These are phyloP conservation scores for Rhinogobio ventralis DNA, from an alignment of 2,797 vertebrate species.

Conservation along the genomic window DNA sequence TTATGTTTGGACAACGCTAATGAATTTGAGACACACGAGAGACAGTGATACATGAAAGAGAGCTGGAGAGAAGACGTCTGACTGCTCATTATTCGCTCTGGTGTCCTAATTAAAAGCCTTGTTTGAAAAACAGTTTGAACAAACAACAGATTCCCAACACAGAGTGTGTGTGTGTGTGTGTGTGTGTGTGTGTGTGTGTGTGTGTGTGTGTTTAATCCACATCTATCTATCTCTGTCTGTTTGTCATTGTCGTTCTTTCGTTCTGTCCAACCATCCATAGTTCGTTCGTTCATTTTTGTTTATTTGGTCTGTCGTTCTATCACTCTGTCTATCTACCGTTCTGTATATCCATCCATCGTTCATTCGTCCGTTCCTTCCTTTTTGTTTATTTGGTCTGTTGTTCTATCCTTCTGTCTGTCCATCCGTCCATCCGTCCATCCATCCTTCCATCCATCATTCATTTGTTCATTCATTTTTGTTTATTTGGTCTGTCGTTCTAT, in stretches of 20 bases:
- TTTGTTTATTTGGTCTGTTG: too few relatives aligned
- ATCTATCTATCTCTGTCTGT: background rate
- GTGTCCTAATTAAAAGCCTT: slow-evolving; percentile 71
- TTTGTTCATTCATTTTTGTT: too few relatives aligned
- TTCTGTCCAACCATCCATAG: background rate
- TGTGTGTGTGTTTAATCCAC: background rate
- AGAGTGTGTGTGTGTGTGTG: background rate
- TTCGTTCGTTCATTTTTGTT: too few relatives aligned
- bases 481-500: accelerated
- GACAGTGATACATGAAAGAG: background rate
- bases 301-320: accelerated
- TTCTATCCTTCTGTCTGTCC: too few relatives aligned
- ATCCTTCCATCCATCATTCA: too few relatives aligned
- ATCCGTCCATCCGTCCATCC: background rate
- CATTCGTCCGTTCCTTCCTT: too few relatives aligned
- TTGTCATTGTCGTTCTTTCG: background rate
- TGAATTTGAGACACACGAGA: background rate
- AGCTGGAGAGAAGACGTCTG: background rate
- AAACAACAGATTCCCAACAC: slow-evolving; percentile 50
- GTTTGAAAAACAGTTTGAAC: slow-evolving; percentile 66
- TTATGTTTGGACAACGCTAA: background rate
- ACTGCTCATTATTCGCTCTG: slow-evolving; percentile 65
- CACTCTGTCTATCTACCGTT: accelerated
- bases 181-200: background rate
- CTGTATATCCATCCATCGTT: background rate